These are phyloP conservation scores for Phymorhynchus buccinoides DNA, from an alignment of 1,140 invertebrate genomes.

Conservation along the genomic window DNA sequence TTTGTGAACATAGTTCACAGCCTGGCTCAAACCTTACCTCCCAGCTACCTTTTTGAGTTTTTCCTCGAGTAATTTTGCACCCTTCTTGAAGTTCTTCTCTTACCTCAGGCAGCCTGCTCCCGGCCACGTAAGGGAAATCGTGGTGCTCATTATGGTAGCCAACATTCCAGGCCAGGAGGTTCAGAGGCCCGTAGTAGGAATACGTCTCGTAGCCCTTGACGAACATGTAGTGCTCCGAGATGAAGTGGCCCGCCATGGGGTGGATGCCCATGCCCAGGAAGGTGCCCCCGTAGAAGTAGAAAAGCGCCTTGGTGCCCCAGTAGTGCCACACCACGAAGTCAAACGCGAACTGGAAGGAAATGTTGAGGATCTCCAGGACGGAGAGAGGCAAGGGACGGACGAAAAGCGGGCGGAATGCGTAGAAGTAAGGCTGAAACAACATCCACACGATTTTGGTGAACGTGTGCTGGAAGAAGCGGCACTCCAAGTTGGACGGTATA, in stretches of 20 bases:
- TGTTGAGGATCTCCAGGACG: conserved; percentile 87
- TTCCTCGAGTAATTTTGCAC: too few relatives aligned
- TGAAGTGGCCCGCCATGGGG: conserved; percentile 98
- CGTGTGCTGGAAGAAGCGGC: conserved; percentile 92
- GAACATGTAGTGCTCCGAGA: conserved; percentile 99
- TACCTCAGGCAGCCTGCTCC: conserved; percentile 91
- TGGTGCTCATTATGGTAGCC: conserved; percentile 84
- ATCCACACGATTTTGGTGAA: conserved; percentile 96
- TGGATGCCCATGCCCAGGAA: conserved; percentile 96
- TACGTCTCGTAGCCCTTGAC: conserved; percentile 98
- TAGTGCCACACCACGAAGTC: conserved; percentile 85
- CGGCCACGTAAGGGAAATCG: conserved; percentile 98
- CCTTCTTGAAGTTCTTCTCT: too few relatives aligned
- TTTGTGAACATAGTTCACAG: too few relatives aligned
- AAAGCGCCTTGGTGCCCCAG: conserved; percentile 84
- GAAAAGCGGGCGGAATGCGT: conserved; percentile 91
- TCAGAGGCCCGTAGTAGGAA: conserved; percentile 97
- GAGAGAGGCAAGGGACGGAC: conserved; percentile 91
- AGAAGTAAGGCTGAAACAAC: conserved; percentile 95
- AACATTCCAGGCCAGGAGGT: conserved; percentile 98
- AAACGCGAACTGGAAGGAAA: conserved; percentile 89
- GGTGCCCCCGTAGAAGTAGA: conserved; percentile 90
- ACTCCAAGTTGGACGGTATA: conserved; percentile 93
- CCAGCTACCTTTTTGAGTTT: too few relatives aligned
- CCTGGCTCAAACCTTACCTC: too few relatives aligned